Evolutionary conservation across 2,888 invertebrate species (phyloP).

Genomic region (Nomada ruficornis): DNA sequence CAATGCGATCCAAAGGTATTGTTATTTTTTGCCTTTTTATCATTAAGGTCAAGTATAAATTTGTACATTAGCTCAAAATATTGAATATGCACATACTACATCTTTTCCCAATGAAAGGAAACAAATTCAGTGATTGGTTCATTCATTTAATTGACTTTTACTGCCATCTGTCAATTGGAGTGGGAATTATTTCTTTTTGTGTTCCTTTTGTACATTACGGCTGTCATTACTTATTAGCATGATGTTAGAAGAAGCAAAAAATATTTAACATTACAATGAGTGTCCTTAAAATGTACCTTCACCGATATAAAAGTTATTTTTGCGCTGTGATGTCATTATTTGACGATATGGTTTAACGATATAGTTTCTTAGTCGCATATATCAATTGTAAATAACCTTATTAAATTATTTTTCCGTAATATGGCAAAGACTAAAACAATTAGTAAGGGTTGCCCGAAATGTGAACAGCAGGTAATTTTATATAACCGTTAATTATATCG

Average conservation of each 20-base stretch:
- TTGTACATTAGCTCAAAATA: background rate
- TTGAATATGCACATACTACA: background rate
- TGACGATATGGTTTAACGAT: conserved; percentile 42
- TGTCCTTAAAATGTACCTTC: conserved; percentile 49
- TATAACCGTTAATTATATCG: conserved; percentile 1
- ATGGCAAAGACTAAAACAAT: conserved; percentile 90
- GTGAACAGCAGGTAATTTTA: conserved; percentile 89
- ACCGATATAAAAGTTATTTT: conserved; percentile 45
- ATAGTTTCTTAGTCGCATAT: conserved; percentile 38
- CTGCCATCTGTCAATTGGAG: conserved; percentile 54
- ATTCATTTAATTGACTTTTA: conserved; percentile 31
- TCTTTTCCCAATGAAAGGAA: background rate
- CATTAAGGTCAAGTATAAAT: background rate
- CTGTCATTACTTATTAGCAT: conserved; percentile 59
- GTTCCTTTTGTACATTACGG: conserved; percentile 53
- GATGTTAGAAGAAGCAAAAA: conserved; percentile 41
- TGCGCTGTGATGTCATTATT: conserved; percentile 45
- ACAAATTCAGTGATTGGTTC: conserved; percentile 26
- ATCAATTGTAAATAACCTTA: conserved; percentile 57
- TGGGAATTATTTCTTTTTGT: conserved; percentile 49
- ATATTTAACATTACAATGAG: conserved; percentile 40
- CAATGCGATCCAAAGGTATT: background rate
- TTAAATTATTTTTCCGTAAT: conserved; percentile 58
- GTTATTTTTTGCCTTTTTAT: background rate
- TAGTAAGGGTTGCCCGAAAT: conserved; percentile 91